Percentiles rank a stretch among this genome's conserved stretches.
These are phyloP conservation scores for Python bivittatus DNA, from an alignment of 2,113 vertebrate genomes.

Conservation along the genomic window DNA sequence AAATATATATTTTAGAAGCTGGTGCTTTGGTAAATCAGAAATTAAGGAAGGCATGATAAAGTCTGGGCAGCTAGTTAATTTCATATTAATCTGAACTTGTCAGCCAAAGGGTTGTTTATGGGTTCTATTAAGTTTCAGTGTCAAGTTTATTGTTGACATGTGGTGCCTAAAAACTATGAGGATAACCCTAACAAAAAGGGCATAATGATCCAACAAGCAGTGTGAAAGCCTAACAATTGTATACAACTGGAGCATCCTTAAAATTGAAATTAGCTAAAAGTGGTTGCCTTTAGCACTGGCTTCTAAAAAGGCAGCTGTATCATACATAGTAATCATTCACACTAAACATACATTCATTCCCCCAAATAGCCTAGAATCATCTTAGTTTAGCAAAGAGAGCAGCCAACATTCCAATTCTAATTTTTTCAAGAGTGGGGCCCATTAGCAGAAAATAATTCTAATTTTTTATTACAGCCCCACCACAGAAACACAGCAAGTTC, in stretches of 20 bases:
- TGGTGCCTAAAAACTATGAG: background rate
- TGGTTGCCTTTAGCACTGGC: background rate
- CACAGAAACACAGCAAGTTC: background rate
- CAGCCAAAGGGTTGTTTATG: background rate
- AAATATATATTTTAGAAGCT: background rate
- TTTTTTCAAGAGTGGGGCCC: background rate
- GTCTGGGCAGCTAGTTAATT: background rate
- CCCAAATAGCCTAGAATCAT: background rate
- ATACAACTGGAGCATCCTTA: background rate
- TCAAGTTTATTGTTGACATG: background rate
- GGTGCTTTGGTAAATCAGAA: background rate
- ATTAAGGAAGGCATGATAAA: background rate
- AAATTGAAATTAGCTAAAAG: background rate
- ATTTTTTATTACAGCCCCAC: background rate
- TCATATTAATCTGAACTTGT: background rate
- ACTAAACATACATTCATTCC: background rate
- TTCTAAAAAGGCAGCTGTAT: background rate
- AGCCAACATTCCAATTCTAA: background rate
- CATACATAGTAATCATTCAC: background rate
- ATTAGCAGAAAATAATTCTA: background rate
- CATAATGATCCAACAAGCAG: background rate
- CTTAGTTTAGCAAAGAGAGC: background rate
- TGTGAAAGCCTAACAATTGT: background rate
- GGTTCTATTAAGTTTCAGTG: background rate
- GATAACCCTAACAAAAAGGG: background rate